These are phyloP conservation scores for Druceiella hillmani DNA, from an alignment of 2,888 invertebrate genomes.

Conservation along the genomic window DNA sequence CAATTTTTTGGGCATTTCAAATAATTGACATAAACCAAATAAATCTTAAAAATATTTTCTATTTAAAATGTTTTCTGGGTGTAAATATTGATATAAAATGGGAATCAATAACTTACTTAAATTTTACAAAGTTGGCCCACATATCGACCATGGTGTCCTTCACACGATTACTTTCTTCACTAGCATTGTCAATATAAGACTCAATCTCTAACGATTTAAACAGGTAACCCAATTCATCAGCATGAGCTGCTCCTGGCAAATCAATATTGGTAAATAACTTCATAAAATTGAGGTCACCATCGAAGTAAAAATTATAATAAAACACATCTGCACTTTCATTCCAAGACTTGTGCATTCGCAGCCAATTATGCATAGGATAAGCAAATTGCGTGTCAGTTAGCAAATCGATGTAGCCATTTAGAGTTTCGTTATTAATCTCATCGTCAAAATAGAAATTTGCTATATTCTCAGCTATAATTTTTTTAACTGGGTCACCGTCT, in stretches of 20 bases:
- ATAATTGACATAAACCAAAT: too few species aligned
- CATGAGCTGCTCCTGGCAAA: constrained; percentile 21
- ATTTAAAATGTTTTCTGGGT: too few species aligned
- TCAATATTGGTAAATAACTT: constrained; percentile 13
- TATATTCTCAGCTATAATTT: constrained; percentile 24
- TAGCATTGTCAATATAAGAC: background rate
- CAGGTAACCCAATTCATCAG: constrained; percentile 25
- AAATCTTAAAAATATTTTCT: too few species aligned
- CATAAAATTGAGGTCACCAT: constrained; percentile 21
- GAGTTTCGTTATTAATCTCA: constrained; percentile 17
- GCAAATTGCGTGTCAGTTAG: constrained; percentile 24
- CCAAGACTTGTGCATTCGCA: constrained; percentile 14
- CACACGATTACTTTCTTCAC: constrained; percentile 15
- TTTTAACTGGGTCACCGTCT: constrained; percentile 20
- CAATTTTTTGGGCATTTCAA: too few species aligned
- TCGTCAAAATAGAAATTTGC: constrained; percentile 26
- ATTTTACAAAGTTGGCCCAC: constrained; percentile 25
- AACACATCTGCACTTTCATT: constrained; percentile 16
- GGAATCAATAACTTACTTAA: constrained; percentile 27
- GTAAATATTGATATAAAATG: too few species aligned
- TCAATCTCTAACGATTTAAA: constrained; percentile 21
- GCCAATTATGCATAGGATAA: constrained; percentile 19
- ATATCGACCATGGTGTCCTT: constrained; percentile 19
- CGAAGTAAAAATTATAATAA: constrained; percentile 23
- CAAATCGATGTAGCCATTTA: constrained; percentile 17